phyloP scores from a whole-genome alignment of 1,140 invertebrate species.

The Cylas formicarius region DNA sequence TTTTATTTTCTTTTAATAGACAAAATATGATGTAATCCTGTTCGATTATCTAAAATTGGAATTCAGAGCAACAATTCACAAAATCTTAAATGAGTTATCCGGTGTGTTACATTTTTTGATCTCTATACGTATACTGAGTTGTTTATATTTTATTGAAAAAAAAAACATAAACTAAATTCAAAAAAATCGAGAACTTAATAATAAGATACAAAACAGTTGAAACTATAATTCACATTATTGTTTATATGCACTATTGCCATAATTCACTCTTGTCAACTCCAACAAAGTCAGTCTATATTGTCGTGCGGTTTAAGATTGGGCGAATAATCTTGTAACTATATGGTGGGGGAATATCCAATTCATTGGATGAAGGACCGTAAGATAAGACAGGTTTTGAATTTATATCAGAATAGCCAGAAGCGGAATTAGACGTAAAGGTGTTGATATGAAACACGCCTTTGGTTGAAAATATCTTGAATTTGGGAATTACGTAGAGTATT shows the following conservation, averaged over 20 bases:
- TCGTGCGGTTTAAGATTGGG: conserved; percentile 1
- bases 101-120: too few relatives aligned
- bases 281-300: conserved; percentile 1
- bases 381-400: conserved; percentile 2
- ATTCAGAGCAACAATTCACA: too few relatives aligned
- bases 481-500: conserved; percentile 1
- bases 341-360: conserved; percentile 4
- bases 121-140: too few relatives aligned
- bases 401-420: neutral
- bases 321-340: conserved; percentile 2
- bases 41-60: too few relatives aligned
- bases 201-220: conserved; percentile 1
- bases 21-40: too few relatives aligned
- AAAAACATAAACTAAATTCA: too few relatives aligned
- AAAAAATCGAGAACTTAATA: too few relatives aligned
- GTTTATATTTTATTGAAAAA: too few relatives aligned
- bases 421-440: conserved; percentile 1
- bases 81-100: too few relatives aligned
- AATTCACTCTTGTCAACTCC: conserved; percentile 2
- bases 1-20: too few relatives aligned
- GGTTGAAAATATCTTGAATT: conserved; percentile 1
- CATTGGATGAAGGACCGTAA: conserved; percentile 1
- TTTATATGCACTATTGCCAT: neutral
- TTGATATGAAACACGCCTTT: conserved; percentile 3
- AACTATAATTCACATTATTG: conserved; percentile 3